Base-by-base conservation (phyloP, 1,140 invertebrate genomes). In the Vanessa tameamea region DNA sequence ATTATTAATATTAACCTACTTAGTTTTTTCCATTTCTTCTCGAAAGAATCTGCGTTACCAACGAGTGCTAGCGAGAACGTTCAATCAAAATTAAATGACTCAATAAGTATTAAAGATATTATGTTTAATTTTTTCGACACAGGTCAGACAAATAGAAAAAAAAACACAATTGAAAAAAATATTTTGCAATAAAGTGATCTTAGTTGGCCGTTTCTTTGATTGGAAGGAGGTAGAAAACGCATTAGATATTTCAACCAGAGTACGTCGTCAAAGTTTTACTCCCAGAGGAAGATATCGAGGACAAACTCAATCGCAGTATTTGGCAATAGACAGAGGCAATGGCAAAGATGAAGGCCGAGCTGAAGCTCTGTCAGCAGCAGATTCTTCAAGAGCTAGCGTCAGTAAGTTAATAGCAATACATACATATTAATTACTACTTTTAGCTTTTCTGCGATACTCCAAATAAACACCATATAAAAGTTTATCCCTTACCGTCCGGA, bases 221-320 rank as follows among this genome's bases (percentile, higher is more conserved):
- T 76, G 73, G 66, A 57, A 43, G 26, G 64, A 59, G 57, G 20
- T 77, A 5, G 48, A 63, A 16, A 72, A 75, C 63, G 65, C 43
- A 11, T 65, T 81, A 12, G 65, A 37, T 12, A 57, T 12, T 48
- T 48, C 20, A 31, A 4, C 50, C 5, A 82, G 88, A 75, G 68
- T 74, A 16, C 83, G 87, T 26, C 76, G 90, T 5, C 84, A 88
- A 75, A 66, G 64, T 0, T 83, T 78, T 55, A 23, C 63, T 11
- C 79, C 80, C 0, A 80, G 88, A 67, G 93, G 93, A 7, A 78
- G 88, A 0, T 93, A 89, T 68, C 91, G 95, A 55, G 96, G 96
- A 37, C 96, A 97, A 87, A 97, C 96, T 0, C 96, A 97, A 81
- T 96, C 96, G 9, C 96, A 97, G 82, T 97, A 97, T 86, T 88